Evolutionary conservation across 2,113 vertebrate genomes (phyloP).

Genomic region (Leucopsar rothschildi): DNA sequence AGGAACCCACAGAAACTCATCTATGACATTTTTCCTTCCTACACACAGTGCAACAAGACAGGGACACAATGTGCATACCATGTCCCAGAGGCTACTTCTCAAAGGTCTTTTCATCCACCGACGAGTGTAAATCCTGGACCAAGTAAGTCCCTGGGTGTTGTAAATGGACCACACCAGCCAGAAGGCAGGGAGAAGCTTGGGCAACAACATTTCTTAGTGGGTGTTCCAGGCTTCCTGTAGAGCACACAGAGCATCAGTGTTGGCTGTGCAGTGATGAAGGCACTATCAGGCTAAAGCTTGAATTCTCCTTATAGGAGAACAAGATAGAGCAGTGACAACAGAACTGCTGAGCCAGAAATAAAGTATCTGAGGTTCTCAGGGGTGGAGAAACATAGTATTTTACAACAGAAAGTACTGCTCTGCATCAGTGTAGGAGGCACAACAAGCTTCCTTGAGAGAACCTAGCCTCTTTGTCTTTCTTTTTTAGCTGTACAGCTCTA

Average conservation of each 20-base stretch:
- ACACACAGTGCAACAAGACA: conserved; percentile 72
- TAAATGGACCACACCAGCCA: neutral
- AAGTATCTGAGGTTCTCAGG: neutral
- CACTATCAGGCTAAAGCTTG: neutral
- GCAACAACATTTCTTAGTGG: neutral
- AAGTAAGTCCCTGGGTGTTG: conserved; percentile 78
- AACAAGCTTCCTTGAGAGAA: neutral
- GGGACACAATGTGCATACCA: conserved; percentile 63
- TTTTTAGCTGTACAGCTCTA: conserved; percentile 69
- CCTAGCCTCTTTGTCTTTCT: neutral
- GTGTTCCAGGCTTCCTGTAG: neutral
- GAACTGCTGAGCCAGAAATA: neutral
- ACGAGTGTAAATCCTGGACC: conserved; percentile 86
- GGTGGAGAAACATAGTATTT: neutral
- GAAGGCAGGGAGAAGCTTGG: neutral
- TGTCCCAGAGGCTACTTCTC: conserved; percentile 87
- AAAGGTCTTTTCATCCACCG: conserved; percentile 60
- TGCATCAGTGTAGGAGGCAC: neutral
- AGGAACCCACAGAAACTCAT: neutral
- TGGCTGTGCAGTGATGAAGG: neutral
- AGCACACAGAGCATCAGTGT: neutral
- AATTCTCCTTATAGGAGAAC: neutral
- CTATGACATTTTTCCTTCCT: neutral
- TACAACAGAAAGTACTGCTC: neutral
- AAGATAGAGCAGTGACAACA: neutral